Percentiles rank a stretch among this genome's conserved stretches.
Conservation (phyloP, 2,797 vertebrate genomes). For the Bradypodion pumilum region DNA sequence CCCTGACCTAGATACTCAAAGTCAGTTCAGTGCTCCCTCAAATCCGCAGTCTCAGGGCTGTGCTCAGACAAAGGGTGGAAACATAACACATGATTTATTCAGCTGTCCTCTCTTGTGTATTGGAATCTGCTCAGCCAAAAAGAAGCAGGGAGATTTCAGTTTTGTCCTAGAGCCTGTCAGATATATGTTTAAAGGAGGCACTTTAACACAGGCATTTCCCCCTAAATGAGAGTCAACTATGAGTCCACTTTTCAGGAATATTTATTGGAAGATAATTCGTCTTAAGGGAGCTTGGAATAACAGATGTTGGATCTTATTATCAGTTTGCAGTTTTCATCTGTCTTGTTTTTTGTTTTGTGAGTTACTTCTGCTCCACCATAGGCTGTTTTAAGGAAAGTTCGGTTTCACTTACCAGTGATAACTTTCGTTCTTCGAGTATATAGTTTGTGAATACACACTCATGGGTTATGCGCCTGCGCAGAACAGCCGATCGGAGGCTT, state of each 20-base stretch:
- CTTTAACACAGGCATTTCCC: neutral
- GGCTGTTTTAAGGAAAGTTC: neutral
- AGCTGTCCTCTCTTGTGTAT: conserved; percentile 28
- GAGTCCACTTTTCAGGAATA: neutral
- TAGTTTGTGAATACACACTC: too few species aligned
- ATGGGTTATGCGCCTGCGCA: too few species aligned
- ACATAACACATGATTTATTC: conserved; percentile 30
- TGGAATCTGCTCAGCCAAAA: neutral
- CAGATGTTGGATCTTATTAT: neutral
- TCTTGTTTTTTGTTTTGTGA: too few species aligned
- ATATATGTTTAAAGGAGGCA: conserved; percentile 15
- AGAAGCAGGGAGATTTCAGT: neutral
- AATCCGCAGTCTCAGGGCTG: neutral
- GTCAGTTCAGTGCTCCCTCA: neutral
- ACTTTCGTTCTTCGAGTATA: too few species aligned
- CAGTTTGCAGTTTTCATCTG: neutral
- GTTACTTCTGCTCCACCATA: neutral
- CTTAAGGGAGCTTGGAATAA: neutral
- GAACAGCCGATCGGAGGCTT: too few species aligned
- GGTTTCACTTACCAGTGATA: too few species aligned
- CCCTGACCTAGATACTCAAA: neutral
- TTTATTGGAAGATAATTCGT: conserved; percentile 20
- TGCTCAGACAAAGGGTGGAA: conserved; percentile 14
- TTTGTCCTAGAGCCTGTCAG: neutral
- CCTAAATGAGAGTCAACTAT: neutral